These are phyloP conservation scores for Electrona antarctica DNA, from an alignment of 2,113 vertebrate genomes.

Conservation along the genomic window DNA sequence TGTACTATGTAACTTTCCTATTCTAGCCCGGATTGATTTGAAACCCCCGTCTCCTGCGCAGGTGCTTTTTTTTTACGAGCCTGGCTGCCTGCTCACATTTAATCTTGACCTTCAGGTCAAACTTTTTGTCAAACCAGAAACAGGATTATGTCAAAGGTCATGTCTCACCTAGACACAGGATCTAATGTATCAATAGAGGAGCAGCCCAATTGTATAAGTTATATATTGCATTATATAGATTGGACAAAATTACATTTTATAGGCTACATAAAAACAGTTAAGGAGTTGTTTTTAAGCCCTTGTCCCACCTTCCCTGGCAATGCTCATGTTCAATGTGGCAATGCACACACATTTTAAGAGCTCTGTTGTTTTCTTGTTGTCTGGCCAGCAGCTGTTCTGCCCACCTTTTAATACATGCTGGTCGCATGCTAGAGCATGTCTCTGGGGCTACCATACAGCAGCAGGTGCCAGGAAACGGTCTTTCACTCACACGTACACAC, in stretches of 20 bases:
- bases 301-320: slow-evolving; percentile 20
- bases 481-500: background rate
- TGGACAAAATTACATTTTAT: no score
- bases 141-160: no score
- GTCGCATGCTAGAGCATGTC: slow-evolving; percentile 51
- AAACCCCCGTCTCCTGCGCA: no score
- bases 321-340: slow-evolving; percentile 21
- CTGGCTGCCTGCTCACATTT: no score
- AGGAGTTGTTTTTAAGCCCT: slow-evolving; percentile 27
- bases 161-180: no score
- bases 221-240: no score
- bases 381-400: slow-evolving; percentile 67
- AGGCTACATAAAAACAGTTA: no score
- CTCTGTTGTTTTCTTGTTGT: slow-evolving; percentile 39
- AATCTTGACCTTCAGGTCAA: background rate
- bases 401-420: slow-evolving; percentile 62
- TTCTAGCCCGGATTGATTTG: no score
- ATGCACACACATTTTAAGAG: slow-evolving; percentile 6
- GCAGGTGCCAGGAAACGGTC: slow-evolving; percentile 60
- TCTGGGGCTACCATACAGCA: slow-evolving; percentile 47
- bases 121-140: background rate
- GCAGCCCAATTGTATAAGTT: no score
- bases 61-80: no score
- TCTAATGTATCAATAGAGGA: no score
- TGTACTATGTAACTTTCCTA: background rate